Conservation (phyloP, 2,113 vertebrate species). For the Menura novaehollandiae region DNA sequence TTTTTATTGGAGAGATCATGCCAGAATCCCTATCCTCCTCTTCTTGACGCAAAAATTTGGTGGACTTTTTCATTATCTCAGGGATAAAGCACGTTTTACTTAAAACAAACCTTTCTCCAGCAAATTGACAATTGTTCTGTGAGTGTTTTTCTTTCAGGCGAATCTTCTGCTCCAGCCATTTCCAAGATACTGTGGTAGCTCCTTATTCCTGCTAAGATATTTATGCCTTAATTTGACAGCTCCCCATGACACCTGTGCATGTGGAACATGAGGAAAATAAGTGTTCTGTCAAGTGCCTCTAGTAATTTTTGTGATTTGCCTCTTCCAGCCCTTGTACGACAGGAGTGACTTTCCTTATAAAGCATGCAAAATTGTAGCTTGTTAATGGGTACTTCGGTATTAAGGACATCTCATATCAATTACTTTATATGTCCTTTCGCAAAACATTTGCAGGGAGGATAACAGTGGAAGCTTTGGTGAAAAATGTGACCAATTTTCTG, state of each 20-base stretch:
- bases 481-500: background rate
- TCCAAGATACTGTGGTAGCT: background rate
- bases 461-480: background rate
- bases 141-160: background rate
- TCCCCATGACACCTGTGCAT: background rate
- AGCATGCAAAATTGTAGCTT: background rate
- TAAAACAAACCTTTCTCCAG: background rate
- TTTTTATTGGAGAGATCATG: background rate
- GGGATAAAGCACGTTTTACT: background rate
- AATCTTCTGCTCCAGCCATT: background rate
- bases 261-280: constrained; percentile 4
- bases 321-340: background rate
- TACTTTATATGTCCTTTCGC: background rate
- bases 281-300: constrained; percentile 17
- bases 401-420: background rate
- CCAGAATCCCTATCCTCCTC: background rate
- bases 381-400: background rate
- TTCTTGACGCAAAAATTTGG: background rate
- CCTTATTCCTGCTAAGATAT: background rate
- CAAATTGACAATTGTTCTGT: background rate
- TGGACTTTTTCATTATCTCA: background rate
- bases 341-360: background rate
- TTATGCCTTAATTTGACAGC: constrained; percentile 21
- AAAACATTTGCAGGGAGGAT: background rate
- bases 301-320: constrained; percentile 23